phyloP scores from a whole-genome alignment of 2,888 invertebrate species.

The Leptinotarsa haldemani region DNA sequence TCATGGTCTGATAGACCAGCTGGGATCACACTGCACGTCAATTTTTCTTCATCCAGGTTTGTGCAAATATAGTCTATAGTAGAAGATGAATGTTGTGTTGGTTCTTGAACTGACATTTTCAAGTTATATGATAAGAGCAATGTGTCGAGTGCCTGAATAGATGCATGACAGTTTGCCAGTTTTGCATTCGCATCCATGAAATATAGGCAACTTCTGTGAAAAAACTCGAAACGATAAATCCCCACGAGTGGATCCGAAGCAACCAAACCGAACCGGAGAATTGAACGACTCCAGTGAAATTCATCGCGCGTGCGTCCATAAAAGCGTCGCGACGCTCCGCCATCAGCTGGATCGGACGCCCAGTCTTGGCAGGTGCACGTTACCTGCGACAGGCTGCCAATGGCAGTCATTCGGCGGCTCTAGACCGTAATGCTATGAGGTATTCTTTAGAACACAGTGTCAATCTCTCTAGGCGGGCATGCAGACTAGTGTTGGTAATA shows the following conservation, averaged over 20 bases:
- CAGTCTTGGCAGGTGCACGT: conserved; percentile 62
- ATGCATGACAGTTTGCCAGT: too few species aligned
- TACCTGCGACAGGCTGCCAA: conserved; percentile 54
- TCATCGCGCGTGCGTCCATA: conserved; percentile 26
- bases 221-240: background rate
- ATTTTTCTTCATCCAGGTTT: too few species aligned
- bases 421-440: conserved; percentile 60
- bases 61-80: too few species aligned
- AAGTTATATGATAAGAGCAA: too few species aligned
- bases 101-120: too few species aligned
- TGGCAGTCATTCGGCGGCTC: conserved; percentile 54
- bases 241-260: background rate
- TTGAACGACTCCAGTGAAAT: background rate
- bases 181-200: background rate
- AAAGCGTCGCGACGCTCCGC: conserved; percentile 35
- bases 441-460: conserved; percentile 77
- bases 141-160: too few species aligned
- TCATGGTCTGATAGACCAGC: too few species aligned
- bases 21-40: too few species aligned
- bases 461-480: conserved; percentile 77
- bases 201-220: background rate
- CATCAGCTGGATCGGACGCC: conserved; percentile 54
- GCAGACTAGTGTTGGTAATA: conserved; percentile 67
- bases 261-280: background rate
- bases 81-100: too few species aligned